Percentiles rank a stretch among this genome's conserved stretches.
Evolutionary conservation across 2,797 vertebrate species (phyloP).

Genomic region (Melanitta fusca): DNA sequence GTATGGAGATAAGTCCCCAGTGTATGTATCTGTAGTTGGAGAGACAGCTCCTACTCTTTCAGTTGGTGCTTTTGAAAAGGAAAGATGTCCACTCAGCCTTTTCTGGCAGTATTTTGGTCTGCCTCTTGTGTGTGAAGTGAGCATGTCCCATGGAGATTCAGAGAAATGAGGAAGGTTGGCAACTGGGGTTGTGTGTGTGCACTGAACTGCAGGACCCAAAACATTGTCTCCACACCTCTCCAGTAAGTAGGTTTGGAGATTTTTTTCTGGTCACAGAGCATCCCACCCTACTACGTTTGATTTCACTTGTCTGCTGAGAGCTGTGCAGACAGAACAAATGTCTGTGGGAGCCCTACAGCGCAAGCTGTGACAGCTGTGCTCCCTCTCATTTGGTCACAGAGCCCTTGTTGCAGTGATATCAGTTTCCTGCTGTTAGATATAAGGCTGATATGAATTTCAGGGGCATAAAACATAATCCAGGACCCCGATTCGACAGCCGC

Average conservation of each 20-base stretch:
- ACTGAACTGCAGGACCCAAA: neutral
- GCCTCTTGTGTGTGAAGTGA: neutral
- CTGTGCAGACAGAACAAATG: neutral
- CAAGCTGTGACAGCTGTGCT: neutral
- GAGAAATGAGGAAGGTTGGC: neutral
- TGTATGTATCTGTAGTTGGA: neutral
- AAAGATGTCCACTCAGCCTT: neutral
- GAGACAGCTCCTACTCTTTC: neutral
- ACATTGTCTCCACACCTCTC: neutral
- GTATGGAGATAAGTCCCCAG: accelerated
- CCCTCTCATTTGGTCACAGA: neutral
- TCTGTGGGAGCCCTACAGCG: neutral
- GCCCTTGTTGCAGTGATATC: neutral
- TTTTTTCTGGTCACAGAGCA: neutral
- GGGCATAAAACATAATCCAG: neutral
- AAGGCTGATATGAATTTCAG: neutral
- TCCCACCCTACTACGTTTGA: neutral
- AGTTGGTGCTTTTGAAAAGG: neutral
- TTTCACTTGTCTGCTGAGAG: neutral
- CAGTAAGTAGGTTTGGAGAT: neutral
- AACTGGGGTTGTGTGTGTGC: neutral
- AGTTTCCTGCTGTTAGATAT: neutral
- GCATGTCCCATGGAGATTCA: neutral
- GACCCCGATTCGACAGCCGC: neutral
- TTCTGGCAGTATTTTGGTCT: neutral